A percentile compares a stretch with the other conserved stretches of the same genome.
Evolutionary conservation across 2,797 vertebrate species (phyloP).

Genomic region (Monodelphis domestica): DNA sequence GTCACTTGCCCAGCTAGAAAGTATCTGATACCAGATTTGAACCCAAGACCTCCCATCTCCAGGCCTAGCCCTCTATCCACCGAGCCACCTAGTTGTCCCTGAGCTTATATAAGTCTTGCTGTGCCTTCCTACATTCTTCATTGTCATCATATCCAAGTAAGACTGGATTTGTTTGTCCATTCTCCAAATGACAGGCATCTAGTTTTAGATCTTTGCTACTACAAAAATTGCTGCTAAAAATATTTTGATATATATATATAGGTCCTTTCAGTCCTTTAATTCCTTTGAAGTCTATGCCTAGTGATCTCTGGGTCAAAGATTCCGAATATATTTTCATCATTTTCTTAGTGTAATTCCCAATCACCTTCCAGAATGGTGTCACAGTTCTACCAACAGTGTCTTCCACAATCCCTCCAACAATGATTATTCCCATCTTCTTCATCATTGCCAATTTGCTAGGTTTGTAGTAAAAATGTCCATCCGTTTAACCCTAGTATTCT

Average conservation of each 20-base stretch:
- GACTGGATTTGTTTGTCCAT: background rate
- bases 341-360: background rate
- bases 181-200: background rate
- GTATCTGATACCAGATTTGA: too few relatives aligned
- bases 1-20: too few relatives aligned
- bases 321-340: background rate
- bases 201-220: background rate
- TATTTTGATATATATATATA: background rate
- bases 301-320: background rate
- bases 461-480: background rate
- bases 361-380: too few relatives aligned
- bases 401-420: too few relatives aligned
- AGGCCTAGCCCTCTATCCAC: too few relatives aligned
- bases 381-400: too few relatives aligned
- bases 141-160: background rate
- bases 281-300: background rate
- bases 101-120: background rate
- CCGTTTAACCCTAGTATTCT: background rate
- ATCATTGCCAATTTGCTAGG: background rate
- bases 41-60: too few relatives aligned
- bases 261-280: background rate
- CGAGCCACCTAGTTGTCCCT: too few relatives aligned
- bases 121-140: background rate
- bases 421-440: background rate
- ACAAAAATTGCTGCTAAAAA: background rate